Evolutionary conservation across 2,797 vertebrate genomes (phyloP).

Genomic region (Limnodromus scolopaceus): DNA sequence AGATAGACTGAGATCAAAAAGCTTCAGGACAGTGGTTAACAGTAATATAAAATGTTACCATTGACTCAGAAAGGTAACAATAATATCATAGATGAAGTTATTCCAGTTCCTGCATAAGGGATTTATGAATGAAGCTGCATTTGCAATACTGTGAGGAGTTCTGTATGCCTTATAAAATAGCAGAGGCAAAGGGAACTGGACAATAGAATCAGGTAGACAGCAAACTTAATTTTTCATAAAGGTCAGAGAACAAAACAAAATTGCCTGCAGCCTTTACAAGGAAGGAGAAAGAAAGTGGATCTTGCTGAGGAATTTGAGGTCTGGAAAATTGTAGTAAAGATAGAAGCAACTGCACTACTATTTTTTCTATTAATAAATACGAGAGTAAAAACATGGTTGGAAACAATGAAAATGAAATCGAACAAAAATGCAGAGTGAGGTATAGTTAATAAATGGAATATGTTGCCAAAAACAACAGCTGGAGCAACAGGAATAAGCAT

Average conservation of each 20-base stretch:
- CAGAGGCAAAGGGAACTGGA: background rate
- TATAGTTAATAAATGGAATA: background rate
- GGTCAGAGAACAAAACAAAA: slow-evolving; percentile 58
- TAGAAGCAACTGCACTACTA: background rate
- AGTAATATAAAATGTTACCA: background rate
- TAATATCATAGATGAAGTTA: background rate
- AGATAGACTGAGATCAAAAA: slow-evolving; percentile 6
- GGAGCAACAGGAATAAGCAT: background rate
- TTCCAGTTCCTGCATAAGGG: background rate
- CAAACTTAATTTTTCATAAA: slow-evolving; percentile 71
- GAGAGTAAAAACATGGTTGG: background rate
- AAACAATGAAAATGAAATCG: background rate
- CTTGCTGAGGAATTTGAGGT: background rate
- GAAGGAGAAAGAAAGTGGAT: background rate
- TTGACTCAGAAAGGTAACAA: background rate
- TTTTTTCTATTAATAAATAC: background rate
- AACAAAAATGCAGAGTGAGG: background rate
- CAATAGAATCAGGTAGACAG: background rate
- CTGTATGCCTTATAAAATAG: background rate
- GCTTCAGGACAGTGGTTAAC: background rate
- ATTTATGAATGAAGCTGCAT: background rate
- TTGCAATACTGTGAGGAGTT: background rate
- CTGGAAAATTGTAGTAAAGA: background rate
- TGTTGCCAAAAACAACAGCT: background rate
- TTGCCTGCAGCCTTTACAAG: background rate